Base-by-base conservation (phyloP, 2,113 vertebrate genomes). In the Malurus alboscapulatus region DNA sequence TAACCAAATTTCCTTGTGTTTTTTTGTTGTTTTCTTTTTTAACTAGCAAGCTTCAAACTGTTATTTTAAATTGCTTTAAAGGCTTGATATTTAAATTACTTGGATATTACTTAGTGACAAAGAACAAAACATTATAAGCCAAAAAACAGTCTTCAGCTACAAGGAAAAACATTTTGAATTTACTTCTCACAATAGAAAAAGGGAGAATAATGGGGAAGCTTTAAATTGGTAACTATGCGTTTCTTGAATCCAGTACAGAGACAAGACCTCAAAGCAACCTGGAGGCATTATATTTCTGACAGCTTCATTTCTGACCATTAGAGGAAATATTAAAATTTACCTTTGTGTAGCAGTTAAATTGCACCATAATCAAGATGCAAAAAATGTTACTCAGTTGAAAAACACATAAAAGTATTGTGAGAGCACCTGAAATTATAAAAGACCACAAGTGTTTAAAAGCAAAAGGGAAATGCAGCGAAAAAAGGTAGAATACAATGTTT, bases 1-100 rank as follows among this genome's bases (percentile, higher is more conserved):
- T 80, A 66, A 61, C 82, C 88, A 87, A 82, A 95, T 95, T 95
- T 94, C 67, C 65, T 77, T 47, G 21, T 34, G 50, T 9, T 5
- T 82, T 57, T 90, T 47, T 36, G 53, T 58, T 20, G 22, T 17
- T 27, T 48, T 78, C 51, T 71, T 58, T 75, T 29, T 91, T 59
- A 82, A 89, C 53, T 75, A 87, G 48, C 34, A 90, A 88, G 63
- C 59, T 89, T 84, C 59, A 77, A 84, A 77, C 51, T 59, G 47
- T 59, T 95, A 71, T 34, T 91, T 87, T 53, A 91, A 95, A 87
- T 27, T 9, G n/a, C 53, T 94, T 92, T 91, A 84, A 95, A 92
- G 67, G 65, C 34, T 55, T 50, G 22, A 47, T 92, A 80, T 72
- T 94, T 74, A 86, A 94, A 73, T 69, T 92, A 90, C 1, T 4